Conservation (phyloP, 1,140 invertebrate genomes). For the Euura lappo region DNA sequence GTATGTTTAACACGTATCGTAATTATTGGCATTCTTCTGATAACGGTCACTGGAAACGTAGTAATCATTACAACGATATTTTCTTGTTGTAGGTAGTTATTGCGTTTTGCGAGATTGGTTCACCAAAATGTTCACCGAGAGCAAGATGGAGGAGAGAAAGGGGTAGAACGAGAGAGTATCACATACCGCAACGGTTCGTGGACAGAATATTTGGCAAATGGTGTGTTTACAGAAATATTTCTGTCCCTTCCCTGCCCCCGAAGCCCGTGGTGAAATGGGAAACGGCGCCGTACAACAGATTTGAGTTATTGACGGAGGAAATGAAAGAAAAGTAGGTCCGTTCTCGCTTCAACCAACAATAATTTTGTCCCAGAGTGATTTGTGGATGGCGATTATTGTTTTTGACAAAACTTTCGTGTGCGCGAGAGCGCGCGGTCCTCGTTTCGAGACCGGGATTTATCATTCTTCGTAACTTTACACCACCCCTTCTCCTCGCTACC, state of each 20-base stretch:
- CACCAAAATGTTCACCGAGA: not conserved
- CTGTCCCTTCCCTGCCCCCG: not conserved
- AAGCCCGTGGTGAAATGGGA: not conserved
- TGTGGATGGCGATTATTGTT: conserved; percentile 2
- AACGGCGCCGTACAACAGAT: not conserved
- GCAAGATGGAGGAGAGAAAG: not conserved
- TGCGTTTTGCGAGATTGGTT: not conserved
- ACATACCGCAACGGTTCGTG: not conserved
- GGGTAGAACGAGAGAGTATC: not conserved
- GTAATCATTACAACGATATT: no score
- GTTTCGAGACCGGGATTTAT: not conserved
- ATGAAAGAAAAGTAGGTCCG: conserved; percentile 7
- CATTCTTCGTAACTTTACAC: not conserved
- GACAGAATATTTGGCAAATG: not conserved
- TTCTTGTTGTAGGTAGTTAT: not conserved
- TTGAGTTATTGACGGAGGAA: conserved; percentile 4
- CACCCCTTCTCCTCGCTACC: not conserved
- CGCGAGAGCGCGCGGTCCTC: not conserved
- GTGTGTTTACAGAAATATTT: conserved; percentile 7
- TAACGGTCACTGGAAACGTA: no score
- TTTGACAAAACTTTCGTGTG: conserved; percentile 5
- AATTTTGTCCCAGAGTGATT: conserved; percentile 2
- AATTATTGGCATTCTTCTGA: no score
- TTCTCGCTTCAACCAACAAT: conserved; percentile 7
- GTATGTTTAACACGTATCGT: no score